phyloP scores from a whole-genome alignment of 2,113 vertebrate species.

The Galemys pyrenaicus region DNA sequence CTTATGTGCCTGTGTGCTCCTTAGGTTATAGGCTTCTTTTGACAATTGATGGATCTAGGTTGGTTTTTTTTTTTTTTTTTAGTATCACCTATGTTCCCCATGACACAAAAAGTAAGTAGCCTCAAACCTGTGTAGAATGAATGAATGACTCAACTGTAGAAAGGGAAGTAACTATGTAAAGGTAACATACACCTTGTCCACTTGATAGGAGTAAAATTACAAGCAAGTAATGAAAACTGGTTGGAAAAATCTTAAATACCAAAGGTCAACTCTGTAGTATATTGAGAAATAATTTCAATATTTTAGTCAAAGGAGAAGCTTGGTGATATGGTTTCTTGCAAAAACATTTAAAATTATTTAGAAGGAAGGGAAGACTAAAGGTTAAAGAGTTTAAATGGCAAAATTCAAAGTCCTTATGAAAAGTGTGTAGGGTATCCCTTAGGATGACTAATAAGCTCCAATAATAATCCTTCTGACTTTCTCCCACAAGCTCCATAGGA shows the following conservation, averaged over 20 bases:
- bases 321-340: constrained; percentile 36
- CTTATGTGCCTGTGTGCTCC: background rate
- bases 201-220: background rate
- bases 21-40: background rate
- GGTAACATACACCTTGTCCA: background rate
- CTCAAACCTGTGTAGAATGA: background rate
- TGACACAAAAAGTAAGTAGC: background rate
- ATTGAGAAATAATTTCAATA: constrained; percentile 19
- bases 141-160: background rate
- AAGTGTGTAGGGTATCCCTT: background rate
- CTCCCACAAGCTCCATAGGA: background rate
- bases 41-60: background rate
- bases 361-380: constrained; percentile 47
- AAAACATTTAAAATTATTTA: constrained; percentile 68
- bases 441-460: constrained; percentile 53
- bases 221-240: background rate
- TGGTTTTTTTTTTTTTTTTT: background rate
- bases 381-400: constrained; percentile 51
- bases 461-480: background rate
- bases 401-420: constrained; percentile 17
- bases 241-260: background rate
- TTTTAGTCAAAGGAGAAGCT: constrained; percentile 47
- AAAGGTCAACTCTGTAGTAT: background rate
- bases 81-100: background rate
- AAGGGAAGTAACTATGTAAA: background rate